Evolutionary conservation across 2,113 vertebrate genomes (phyloP).

Genomic region (Tylochromis polylepis): DNA sequence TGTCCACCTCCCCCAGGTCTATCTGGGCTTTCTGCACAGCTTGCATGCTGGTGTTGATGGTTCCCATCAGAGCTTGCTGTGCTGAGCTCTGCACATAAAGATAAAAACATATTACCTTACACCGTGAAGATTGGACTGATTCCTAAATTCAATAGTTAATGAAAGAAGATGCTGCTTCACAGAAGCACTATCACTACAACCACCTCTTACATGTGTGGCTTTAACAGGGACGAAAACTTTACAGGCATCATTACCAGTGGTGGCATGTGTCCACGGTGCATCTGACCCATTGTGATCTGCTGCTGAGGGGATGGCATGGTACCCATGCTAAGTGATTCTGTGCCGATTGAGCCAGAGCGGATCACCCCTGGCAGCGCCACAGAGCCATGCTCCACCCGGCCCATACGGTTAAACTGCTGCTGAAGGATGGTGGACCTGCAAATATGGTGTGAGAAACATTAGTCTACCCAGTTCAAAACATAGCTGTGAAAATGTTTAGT

Average conservation of each 20-base stretch:
- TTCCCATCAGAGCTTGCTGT: conserved; percentile 97
- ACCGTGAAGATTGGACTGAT: neutral
- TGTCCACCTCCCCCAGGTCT: conserved; percentile 88
- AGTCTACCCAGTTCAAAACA: neutral
- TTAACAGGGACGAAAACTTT: neutral
- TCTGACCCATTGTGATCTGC: conserved; percentile 92
- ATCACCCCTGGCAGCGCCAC: conserved; percentile 94
- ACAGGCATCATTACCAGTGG: conserved; percentile 78
- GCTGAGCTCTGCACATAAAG: conserved; percentile 83
- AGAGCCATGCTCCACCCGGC: conserved; percentile 88
- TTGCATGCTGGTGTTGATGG: conserved; percentile 98
- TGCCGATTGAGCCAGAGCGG: conserved; percentile 90
- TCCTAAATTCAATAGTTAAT: neutral
- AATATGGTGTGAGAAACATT: neutral
- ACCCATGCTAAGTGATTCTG: conserved; percentile 90
- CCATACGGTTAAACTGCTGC: conserved; percentile 94
- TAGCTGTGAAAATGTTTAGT: neutral
- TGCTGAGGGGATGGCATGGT: conserved; percentile 96
- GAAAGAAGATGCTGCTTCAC: too few relatives aligned
- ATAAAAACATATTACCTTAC: neutral
- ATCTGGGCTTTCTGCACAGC: conserved; percentile 94
- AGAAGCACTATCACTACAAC: neutral
- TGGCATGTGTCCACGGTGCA: conserved; percentile 98
- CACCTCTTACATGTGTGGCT: neutral
- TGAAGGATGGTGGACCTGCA: conserved; percentile 85